These are phyloP conservation scores for Lydus trimaculatus DNA, from an alignment of 2,888 invertebrate genomes.

Conservation along the genomic window DNA sequence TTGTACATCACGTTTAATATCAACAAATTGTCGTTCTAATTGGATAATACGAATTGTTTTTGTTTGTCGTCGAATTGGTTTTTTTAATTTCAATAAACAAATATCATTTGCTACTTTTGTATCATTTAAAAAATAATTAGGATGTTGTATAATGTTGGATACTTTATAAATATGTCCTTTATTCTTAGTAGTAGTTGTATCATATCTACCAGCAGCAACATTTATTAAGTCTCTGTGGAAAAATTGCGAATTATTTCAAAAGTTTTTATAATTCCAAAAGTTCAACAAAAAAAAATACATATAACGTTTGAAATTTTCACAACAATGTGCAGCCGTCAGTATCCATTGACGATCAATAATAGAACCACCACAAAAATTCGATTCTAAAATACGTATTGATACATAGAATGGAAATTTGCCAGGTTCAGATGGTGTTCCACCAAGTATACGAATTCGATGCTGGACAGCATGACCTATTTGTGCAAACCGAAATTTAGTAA, in stretches of 20 bases:
- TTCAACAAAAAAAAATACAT: background rate
- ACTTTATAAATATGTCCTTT: background rate
- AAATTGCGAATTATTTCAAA: too few relatives aligned
- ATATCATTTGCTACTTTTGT: background rate
- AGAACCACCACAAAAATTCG: background rate
- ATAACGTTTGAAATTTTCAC: background rate
- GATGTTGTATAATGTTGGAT: background rate
- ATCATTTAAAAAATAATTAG: background rate
- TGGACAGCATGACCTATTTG: background rate
- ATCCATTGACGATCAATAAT: background rate
- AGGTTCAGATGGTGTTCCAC: background rate
- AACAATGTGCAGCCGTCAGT: background rate
- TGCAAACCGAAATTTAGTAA: background rate
- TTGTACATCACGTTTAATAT: background rate
- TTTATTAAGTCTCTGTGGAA: background rate
- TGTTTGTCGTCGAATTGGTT: background rate
- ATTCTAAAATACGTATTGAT: background rate
- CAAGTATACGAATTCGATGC: background rate
- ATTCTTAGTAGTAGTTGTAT: too few relatives aligned
- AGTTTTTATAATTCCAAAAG: too few relatives aligned
- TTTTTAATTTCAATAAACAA: background rate
- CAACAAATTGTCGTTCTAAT: background rate
- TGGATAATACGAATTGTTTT: background rate
- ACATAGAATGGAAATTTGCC: background rate
- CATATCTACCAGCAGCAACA: background rate